A percentile compares a stretch with the other conserved stretches of the same genome.
Conservation (phyloP, 2,888 invertebrate species). For the Pammene fasciana region DNA sequence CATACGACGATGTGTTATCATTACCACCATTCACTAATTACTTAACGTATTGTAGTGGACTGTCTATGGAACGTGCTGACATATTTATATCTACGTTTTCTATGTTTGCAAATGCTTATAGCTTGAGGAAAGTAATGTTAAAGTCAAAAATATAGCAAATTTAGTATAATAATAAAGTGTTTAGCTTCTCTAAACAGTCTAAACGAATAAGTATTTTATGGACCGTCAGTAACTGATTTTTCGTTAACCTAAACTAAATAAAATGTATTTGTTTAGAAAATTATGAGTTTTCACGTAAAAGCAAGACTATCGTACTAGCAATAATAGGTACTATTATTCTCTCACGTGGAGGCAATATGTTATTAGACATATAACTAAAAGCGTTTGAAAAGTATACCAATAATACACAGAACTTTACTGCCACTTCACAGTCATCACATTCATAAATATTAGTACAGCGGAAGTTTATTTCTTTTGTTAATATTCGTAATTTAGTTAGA, state of each 20-base stretch:
- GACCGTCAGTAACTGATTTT: too few relatives aligned
- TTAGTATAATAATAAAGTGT: too few relatives aligned
- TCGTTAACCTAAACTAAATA: too few relatives aligned
- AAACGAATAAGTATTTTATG: too few relatives aligned
- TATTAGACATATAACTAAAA: not conserved
- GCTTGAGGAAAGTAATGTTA: not conserved
- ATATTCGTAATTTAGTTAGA: not conserved
- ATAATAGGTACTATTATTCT: not conserved
- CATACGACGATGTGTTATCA: slow-evolving; percentile 12
- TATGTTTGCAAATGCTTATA: not conserved
- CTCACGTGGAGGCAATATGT: not conserved
- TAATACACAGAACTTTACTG: slow-evolving; percentile 5
- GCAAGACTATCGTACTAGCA: too few relatives aligned
- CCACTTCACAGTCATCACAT: not conserved
- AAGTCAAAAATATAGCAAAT: too few relatives aligned
- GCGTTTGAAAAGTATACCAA: not conserved
- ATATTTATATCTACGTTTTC: not conserved
- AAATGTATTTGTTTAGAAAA: too few relatives aligned
- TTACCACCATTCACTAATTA: slow-evolving; percentile 20
- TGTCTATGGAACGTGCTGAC: not conserved
- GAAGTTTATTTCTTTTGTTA: not conserved
- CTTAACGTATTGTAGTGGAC: slow-evolving; percentile 5
- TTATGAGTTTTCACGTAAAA: too few relatives aligned
- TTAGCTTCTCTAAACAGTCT: too few relatives aligned
- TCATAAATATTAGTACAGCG: slow-evolving; percentile 9